Conservation (phyloP, 1,140 invertebrate genomes). For the Batillaria attramentaria region DNA sequence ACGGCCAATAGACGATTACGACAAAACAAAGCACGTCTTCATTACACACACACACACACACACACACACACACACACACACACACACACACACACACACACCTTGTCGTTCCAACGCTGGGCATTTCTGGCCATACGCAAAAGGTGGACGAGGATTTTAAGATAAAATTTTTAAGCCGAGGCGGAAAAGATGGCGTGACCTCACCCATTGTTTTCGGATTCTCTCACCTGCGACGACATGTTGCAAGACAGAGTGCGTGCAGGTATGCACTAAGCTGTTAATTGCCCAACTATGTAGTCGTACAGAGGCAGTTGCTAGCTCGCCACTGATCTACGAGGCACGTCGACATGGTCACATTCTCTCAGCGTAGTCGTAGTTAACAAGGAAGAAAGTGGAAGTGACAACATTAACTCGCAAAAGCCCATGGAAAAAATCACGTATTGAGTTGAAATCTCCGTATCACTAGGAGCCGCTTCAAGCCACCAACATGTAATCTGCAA, state of each 20-base stretch:
- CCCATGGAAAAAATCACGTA: no score
- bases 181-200: not conserved
- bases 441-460: no score
- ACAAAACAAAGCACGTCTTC: no score
- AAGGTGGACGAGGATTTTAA: not conserved
- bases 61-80: not conserved
- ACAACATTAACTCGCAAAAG: no score
- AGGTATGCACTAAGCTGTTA: not conserved
- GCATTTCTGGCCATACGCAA: not conserved
- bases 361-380: no score
- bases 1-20: no score
- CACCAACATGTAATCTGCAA: no score
- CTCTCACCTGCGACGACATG: not conserved
- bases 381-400: no score
- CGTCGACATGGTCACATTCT: no score
- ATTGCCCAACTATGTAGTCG: not conserved
- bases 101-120: not conserved
- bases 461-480: no score
- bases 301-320: no score
- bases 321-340: no score
- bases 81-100: not conserved
- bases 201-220: not conserved
- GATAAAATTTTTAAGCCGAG: not conserved
- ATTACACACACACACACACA: not conserved
- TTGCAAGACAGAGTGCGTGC: not conserved